Evolutionary conservation across 2,113 vertebrate species (phyloP), one percentile per base, ranked within the genome.

Genomic region (Sigmodon hispidus): DNA sequence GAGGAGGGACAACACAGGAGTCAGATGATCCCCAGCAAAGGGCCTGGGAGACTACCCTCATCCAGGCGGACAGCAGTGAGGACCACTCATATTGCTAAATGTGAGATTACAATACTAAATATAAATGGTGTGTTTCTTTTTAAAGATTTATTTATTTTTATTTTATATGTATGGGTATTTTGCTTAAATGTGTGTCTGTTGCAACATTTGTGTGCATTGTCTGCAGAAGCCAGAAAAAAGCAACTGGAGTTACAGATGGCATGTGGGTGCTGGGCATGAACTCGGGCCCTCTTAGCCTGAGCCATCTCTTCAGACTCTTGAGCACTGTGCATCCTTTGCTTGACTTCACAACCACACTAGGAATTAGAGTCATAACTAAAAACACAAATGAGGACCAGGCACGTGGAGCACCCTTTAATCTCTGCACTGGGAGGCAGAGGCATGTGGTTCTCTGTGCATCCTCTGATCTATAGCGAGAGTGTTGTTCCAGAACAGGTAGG

Each of bases 91-190:
- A 72, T 10, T 21, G 61, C 50, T 79, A n/a, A 36, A 77, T 45
- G 29, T 40, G 67, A 90, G 80, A 89, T 65, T 17, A 79, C 52
- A 88, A 76, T 24, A 59, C 24, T 89, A 95, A 85, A 45, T 90
- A 29, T 52, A 93, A 86, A 24, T 59, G 40, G 36, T 10, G 55
- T 12, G 89, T 94, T 26, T 48, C 16, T 31, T 31, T 72, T 63
- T 63, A 63, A 63, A 63, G 61, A 63, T 63, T 29, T 31, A 63
- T 63, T 29, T 31, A 63, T 63, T 29, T 63, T 29, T 63, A 10
- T 29, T 29, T 29, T 63, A 31, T 63, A 3, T 63, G 8, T 63
- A 29, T 31, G 9, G 2, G 59, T 24, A 22, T 61, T 61, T 61
- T 22, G 22, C 59, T 61, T 61, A 2, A 7, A 24, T 61, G 59